Base-by-base conservation (phyloP, 2,888 invertebrate species). In the Apantesis nais region DNA sequence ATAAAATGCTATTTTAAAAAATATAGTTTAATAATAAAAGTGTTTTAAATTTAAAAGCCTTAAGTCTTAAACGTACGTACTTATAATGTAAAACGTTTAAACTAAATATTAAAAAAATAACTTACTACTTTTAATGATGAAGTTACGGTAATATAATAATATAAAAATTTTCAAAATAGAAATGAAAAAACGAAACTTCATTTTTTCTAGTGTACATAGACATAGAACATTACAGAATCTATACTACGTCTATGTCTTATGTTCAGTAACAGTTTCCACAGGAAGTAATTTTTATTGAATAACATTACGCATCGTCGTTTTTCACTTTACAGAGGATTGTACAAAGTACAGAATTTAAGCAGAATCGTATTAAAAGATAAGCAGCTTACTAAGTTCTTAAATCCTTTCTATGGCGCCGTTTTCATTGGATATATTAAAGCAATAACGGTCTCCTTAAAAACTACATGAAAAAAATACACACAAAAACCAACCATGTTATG, bases 401-500 rank as follows among this genome's bases (percentile, higher is more conserved):
- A 86, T 89, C 88, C 86, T 88, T 88, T 88, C 75, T 74, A 73
- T 78, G 83, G 85, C 80, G 85, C 87, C 83, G 81, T 85, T 84
- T 85, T 87, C 88, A 89, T 90, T 87, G 86, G 79, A 84, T 85
- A 74, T 79, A 83, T 83, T 84, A 77, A 85, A 86, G 85, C 80
- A 83, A 84, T 92, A 92, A 90, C 90, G 88, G 90, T 87, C 83
- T 75, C 73, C 61, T 71, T 74, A 72, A 78, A 80, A 79, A 75
- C 70, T 79, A 79, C 73, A 0, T n/a, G 62, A 89, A 92, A 93
- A 88, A 82, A 64, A 48, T 52, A 73, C 71, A 73, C 73, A 88
- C 86, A 93, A 93, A 93, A 92, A 90, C 88, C 69, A 76, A 84
- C 88, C 91, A 84, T 88, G 87, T 78, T 90, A 90, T 93, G 93